Evolutionary conservation across 2,113 vertebrate species (phyloP).

Genomic region (Mungos mungo): DNA sequence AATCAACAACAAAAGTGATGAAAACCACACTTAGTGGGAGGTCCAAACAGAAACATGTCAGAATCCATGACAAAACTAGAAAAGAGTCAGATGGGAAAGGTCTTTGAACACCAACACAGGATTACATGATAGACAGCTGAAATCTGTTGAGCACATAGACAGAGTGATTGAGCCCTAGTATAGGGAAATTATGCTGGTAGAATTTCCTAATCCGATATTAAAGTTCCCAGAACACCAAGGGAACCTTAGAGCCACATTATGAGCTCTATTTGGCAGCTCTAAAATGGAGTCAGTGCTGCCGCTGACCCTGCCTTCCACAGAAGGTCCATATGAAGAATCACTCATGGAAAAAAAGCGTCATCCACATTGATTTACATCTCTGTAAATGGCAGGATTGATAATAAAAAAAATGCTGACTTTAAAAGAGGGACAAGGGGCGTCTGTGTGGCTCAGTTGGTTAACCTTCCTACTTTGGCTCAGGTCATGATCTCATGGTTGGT

Average conservation of each 20-base stretch:
- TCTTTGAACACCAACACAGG: not conserved
- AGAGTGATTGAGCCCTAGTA: not conserved
- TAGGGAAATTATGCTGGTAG: not conserved
- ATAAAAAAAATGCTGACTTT: not conserved
- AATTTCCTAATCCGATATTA: not conserved
- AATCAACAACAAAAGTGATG: not conserved
- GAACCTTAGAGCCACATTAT: not conserved
- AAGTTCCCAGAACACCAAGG: not conserved
- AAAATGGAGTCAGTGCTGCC: not conserved
- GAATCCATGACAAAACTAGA: not conserved
- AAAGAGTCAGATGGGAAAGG: not conserved
- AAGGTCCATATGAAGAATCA: not conserved
- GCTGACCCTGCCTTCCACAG: not conserved
- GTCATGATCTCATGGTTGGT: too few species aligned
- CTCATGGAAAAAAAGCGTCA: not conserved
- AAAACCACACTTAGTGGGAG: not conserved
- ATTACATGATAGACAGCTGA: not conserved
- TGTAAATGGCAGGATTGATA: not conserved
- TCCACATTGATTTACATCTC: not conserved
- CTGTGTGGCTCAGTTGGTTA: too few species aligned
- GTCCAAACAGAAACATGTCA: not conserved
- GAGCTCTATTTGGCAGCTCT: not conserved
- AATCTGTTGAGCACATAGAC: not conserved
- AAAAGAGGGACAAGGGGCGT: not conserved
- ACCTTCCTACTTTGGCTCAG: too few species aligned